Conservation (phyloP, 2,113 vertebrate genomes). For the Boleophthalmus pectinirostris region DNA sequence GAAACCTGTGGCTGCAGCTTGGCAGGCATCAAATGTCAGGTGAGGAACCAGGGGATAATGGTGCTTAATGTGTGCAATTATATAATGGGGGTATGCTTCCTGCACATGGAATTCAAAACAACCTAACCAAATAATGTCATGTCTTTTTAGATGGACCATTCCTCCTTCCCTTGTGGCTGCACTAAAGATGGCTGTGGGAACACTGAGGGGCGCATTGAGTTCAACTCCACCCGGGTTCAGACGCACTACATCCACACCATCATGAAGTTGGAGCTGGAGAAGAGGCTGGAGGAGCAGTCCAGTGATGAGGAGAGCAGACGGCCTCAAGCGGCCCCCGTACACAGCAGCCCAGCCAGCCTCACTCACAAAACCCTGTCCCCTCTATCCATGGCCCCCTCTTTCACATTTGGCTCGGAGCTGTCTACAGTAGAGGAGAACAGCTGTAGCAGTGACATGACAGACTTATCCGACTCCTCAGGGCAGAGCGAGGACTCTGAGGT, state of each 20-base stretch:
- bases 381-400: conserved; percentile 68
- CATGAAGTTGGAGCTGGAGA: conserved; percentile 94
- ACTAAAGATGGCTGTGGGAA: conserved; percentile 92
- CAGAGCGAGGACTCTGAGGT: conserved; percentile 80
- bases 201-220: conserved; percentile 89
- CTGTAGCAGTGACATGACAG: conserved; percentile 91
- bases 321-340: conserved; percentile 35
- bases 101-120: conserved; percentile 1
- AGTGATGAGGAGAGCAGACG: conserved; percentile 61
- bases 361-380: neutral
- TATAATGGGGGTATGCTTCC: neutral
- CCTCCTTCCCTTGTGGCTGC: conserved; percentile 93
- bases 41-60: conserved; percentile 48
- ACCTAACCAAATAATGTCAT: neutral
- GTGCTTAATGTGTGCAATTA: neutral
- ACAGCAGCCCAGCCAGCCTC: neutral
- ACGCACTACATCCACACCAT: conserved; percentile 96
- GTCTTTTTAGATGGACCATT: conserved; percentile 90
- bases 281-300: conserved; percentile 77
- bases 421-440: conserved; percentile 83
- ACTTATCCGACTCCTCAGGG: conserved; percentile 85
- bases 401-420: conserved; percentile 81
- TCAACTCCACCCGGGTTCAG: conserved; percentile 91
- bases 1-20: conserved; percentile 94
- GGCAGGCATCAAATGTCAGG: conserved; percentile 97